Evolutionary conservation across 2,797 vertebrate species (phyloP), one percentile per base, ranked within the genome.

Genomic region (Merluccius polli): DNA sequence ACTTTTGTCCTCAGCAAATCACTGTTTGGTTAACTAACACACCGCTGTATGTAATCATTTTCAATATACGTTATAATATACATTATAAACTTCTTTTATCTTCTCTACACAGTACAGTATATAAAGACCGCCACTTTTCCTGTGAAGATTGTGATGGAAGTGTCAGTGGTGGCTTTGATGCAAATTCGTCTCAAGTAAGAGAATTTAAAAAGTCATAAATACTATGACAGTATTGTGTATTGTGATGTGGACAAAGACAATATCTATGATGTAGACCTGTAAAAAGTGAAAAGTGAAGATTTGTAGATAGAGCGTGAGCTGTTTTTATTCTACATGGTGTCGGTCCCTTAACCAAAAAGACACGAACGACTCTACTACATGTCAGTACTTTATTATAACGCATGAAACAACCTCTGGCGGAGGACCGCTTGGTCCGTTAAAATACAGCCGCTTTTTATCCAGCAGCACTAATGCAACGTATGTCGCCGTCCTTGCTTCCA

Each of bases 91-190:
- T 12, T 29, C 32, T 75, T 30, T 35, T 79, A 7, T 72, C 21
- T n/a, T 41, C 27, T 86, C 74, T 24, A 87, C 90, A 75, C 87
- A 99, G 98, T 83, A 79, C 95, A 82, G 92, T 96, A 79, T 91
- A 93, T 41, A 95, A 90, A 90, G 96, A 96, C 29, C 90, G 98
- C 16, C 98, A 99, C 85, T 98, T 99, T 83, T 95, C 96, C 36
- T 99, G 98, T 73, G 98, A 99, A 87, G 94, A 98, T 21, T 99
- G 98, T 75, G 95, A 96, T 35, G 95, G 95, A 71, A 93, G 92
- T 3, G 97, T 99, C 77, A 94, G 96, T 67, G 98, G 98, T 21
- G 98, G 98, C 71, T 99, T 99, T 71, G 98, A 99, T 75, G 92
- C 97, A 1, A 89, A 93, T 0, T 93, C 95, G 0, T 99, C 96